Base-by-base conservation (phyloP, 2,888 invertebrate species). In the Ophion costatus region DNA sequence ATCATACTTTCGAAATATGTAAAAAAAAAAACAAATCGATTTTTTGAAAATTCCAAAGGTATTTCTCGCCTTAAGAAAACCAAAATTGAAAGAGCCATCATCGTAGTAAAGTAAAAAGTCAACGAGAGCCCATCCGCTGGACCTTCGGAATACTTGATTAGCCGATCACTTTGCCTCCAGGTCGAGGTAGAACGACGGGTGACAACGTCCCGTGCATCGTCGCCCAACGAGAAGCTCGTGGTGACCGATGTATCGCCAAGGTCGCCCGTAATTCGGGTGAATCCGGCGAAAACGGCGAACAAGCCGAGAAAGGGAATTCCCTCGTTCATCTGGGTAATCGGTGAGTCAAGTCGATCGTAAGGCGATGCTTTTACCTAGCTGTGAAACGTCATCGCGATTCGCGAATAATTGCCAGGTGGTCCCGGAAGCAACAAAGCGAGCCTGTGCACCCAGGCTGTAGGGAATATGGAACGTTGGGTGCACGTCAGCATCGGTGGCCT, bases 391-490 rank as follows among this genome's bases (percentile, higher is more conserved):
- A n/a, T 5, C 2, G 2, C 42, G 59, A 59, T 3, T n/a, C 4
- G n/a, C 22, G 56, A 69, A 69, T 38, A 57, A 11, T 51, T 69
- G 56, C n/a, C 77, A 95, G 98, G 98, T 11, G 98, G 98, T 0
- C 98, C 98, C 0, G 98, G 98, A 76, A 98, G 98, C 92, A 98
- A 98, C 92, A 98, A 98, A 93, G 97, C 97, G 0, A 94, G 95
- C 0, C 94, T 98, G 51, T 98, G 98, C 93, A 95, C 96, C 81
- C 96, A 96, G 87, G 97, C 97, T 0, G 95, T 96, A 3, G 94
- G 95, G 0, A 95, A 96, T 85, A 95, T 96, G 88, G 95, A 95
- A 0, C 97, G 97, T 6, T 97, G 97, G 97, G 95, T 95, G 2
- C 97, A 97, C 91, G 95, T 97, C 87, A 97, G 97, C 89, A 94